Conservation (phyloP, 2,888 invertebrate genomes). For the Ischnus inquisitorius region DNA sequence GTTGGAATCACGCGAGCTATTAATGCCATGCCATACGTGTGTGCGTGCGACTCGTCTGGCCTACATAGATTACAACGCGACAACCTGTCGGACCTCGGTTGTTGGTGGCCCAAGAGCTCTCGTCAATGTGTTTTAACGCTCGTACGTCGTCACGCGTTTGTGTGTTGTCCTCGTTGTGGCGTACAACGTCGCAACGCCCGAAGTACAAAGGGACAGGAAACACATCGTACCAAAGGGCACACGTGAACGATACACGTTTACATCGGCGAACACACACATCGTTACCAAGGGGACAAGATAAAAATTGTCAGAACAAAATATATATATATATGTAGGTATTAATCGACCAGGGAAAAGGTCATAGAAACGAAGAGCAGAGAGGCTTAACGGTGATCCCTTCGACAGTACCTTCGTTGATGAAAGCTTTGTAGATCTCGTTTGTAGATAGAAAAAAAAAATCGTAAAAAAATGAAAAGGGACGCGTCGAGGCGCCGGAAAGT, state of each 20-base stretch:
- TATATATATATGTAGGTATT: not conserved
- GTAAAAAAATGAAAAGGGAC: slow-evolving; percentile 5
- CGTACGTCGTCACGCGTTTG: not conserved
- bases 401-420: not conserved
- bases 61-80: slow-evolving; percentile 80
- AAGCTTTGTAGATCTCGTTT: slow-evolving; percentile 1
- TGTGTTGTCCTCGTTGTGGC: not conserved
- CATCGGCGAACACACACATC: not conserved
- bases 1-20: slow-evolving; percentile 54
- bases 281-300: not conserved
- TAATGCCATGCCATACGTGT: slow-evolving; percentile 46
- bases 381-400: not conserved
- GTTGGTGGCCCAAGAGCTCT: slow-evolving; percentile 16
- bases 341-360: not conserved
- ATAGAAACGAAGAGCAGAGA: not conserved
- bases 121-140: slow-evolving; percentile 50
- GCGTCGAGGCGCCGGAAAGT: not conserved
- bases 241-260: not conserved
- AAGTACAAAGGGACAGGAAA: not conserved
- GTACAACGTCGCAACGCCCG: not conserved
- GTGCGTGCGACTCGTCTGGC: slow-evolving; percentile 69
- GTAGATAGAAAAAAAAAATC: not conserved
- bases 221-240: not conserved
- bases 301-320: not conserved
- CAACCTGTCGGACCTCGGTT: slow-evolving; percentile 56